Base-by-base conservation (phyloP, 2,888 invertebrate species). In the Drosophila colorata region DNA sequence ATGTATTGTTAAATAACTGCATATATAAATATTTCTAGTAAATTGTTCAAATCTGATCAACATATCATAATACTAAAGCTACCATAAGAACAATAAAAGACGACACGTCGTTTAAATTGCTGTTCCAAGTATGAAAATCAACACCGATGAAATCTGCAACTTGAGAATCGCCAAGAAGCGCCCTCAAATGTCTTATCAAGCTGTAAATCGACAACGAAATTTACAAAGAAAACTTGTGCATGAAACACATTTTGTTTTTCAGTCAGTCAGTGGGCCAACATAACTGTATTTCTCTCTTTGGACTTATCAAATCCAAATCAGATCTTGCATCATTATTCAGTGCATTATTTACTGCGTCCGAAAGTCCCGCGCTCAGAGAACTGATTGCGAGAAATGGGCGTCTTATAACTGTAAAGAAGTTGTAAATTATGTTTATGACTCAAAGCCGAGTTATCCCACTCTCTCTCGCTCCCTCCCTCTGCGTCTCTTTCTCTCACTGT, bases 371-470 rank as follows among this genome's bases (percentile, higher is more conserved):
- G 16, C 8, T 13, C 7, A 40, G 33, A 8, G 6, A 16, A 31
- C 8, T 38, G 61, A 46, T 38, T 41, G 23, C 35, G 47, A n/a
- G 48, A 18, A 48, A 18, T n/a, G 38, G 6, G 4, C 38, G 33
- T 14, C 25, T 28, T 43, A 35, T 60, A 68, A 48, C 79, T 56
- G 70, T 52, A 71, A 78, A 84, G 43, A 67, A 52, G 66, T 65
- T 66, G 66, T 65, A 55, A 74, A 74, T 70, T 78, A 51, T 63
- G 56, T 70, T 73, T 73, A 68, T 60, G 66, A 67, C 63, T 61
- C 52, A 52, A 68, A 67, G 43, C 40, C 67, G 46, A 55, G 35
- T 48, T 55, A 11, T 8, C 13, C 23, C 49, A 16, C 33, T 14
- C 13, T 8, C 38, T 20, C 20, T 35, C 16, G 1, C 13, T 14